These are phyloP conservation scores for Parasteatoda lunata DNA, from an alignment of 2,888 invertebrate genomes.

Conservation along the genomic window DNA sequence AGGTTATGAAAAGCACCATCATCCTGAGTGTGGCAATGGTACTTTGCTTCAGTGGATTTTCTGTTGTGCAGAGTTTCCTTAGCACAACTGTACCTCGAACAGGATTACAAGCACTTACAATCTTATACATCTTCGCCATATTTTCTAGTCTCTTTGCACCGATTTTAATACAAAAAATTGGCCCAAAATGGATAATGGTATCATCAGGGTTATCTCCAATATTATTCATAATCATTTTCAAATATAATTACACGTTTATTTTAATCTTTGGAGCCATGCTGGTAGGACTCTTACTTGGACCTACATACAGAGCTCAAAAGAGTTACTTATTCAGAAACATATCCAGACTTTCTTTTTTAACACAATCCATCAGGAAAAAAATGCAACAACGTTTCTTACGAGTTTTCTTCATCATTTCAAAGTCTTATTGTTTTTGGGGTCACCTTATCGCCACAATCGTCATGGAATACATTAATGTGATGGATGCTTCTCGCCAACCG, in stretches of 20 bases:
- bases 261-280: slow-evolving; percentile 41
- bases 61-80: slow-evolving; percentile 59
- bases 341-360: slow-evolving; percentile 56
- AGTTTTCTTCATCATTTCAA: slow-evolving; percentile 59
- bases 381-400: slow-evolving; percentile 65
- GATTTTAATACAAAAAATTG: slow-evolving; percentile 49
- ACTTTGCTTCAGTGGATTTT: slow-evolving; percentile 60
- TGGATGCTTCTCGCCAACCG: not conserved
- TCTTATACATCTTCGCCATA: slow-evolving; percentile 51
- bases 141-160: slow-evolving; percentile 61
- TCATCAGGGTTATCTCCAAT: slow-evolving; percentile 23
- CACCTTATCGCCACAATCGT: slow-evolving; percentile 50
- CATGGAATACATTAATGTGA: slow-evolving; percentile 27
- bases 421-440: slow-evolving; percentile 62
- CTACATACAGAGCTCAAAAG: slow-evolving; percentile 55
- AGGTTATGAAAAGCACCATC: slow-evolving; percentile 56
- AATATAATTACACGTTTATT: slow-evolving; percentile 50
- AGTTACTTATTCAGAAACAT: slow-evolving; percentile 61
- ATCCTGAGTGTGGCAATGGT: slow-evolving; percentile 54
- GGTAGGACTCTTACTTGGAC: slow-evolving; percentile 59
- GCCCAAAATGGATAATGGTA: slow-evolving; percentile 57
- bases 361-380: slow-evolving; percentile 58
- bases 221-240: slow-evolving; percentile 56
- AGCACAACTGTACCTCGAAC: slow-evolving; percentile 57
- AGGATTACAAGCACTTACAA: slow-evolving; percentile 44